Base-by-base conservation (phyloP, 2,888 invertebrate species). In the Sphaerophoria rueppellii region DNA sequence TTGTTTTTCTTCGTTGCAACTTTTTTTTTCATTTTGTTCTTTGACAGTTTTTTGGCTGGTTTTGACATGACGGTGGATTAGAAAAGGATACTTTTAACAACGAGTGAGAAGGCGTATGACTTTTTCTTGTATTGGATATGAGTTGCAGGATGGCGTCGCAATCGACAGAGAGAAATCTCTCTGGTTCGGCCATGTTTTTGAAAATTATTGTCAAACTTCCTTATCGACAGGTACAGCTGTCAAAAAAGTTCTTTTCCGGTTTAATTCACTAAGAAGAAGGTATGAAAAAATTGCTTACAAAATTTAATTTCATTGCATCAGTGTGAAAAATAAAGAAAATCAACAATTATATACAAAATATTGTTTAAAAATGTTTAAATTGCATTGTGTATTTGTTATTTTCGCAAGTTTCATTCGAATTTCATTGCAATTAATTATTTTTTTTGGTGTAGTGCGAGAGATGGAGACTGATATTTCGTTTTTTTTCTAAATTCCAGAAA, bases 171-270 rank as follows among this genome's bases (percentile, higher is more conserved):
- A 63, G 55, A 7, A 11, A 7, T 6, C 52, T 50, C 14, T 43
- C 9, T 14, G 11, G 0, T 11, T 2, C 35, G 4, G 71, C 60
- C 67, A 61, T 69, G 16, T 14, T 74, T 60, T n/a, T 6, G 0
- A n/a, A n/a, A n/a, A 24, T 63, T 32, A 32, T 6, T 9, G 7
- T 6, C 0, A 6, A 54, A 43, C 69, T 77, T 63, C 69, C n/a
- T 81, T 85, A 85, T 81, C 85, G 81, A 77, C 81, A 65, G 43
- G 70, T 85, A 73, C 82, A 88, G 88, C 87, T 89, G 89, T 89
- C 88, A 88, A 87, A 88, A 88, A 87, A 72, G 89, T 91, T 91
- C 91, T 91, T 91, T 91, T 91, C 91, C 91, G 91, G 91, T 91
- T 91, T 91, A 90, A 91, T 91, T 90, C 88, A 88, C 89, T 88